Conservation (phyloP, 2,888 invertebrate genomes). For the Euzetes globulus region DNA sequence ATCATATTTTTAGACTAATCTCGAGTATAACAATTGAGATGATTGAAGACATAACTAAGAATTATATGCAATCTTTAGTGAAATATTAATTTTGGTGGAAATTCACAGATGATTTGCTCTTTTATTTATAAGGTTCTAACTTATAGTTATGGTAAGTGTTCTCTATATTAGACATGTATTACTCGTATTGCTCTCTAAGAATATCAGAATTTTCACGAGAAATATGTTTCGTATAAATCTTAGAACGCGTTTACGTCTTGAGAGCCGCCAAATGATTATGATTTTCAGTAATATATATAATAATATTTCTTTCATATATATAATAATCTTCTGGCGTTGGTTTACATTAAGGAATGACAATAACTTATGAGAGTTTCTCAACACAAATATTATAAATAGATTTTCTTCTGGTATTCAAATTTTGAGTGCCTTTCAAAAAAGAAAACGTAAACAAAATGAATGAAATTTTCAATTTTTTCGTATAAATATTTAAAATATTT, state of each 20-base stretch:
- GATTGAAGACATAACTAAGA: neutral
- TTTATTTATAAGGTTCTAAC: neutral
- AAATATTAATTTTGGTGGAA: neutral
- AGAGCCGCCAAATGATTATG: neutral
- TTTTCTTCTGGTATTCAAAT: neutral
- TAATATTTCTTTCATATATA: neutral
- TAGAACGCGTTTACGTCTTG: neutral
- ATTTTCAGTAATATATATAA: neutral
- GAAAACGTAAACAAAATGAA: neutral
- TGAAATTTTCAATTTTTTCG: neutral
- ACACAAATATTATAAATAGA: neutral
- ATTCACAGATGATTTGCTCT: neutral
- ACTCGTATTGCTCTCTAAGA: neutral
- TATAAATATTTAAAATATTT: neutral
- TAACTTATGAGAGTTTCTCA: neutral
- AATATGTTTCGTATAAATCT: neutral
- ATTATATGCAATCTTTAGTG: neutral
- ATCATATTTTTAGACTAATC: neutral
- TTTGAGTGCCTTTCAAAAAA: neutral
- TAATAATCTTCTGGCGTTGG: neutral
- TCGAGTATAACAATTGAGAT: neutral
- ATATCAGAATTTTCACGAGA: neutral
- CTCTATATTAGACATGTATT: neutral
- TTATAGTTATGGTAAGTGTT: neutral
- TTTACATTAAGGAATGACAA: neutral